Evolutionary conservation across 2,888 invertebrate species (phyloP).

Genomic region (Kryphioiulus occultus): DNA sequence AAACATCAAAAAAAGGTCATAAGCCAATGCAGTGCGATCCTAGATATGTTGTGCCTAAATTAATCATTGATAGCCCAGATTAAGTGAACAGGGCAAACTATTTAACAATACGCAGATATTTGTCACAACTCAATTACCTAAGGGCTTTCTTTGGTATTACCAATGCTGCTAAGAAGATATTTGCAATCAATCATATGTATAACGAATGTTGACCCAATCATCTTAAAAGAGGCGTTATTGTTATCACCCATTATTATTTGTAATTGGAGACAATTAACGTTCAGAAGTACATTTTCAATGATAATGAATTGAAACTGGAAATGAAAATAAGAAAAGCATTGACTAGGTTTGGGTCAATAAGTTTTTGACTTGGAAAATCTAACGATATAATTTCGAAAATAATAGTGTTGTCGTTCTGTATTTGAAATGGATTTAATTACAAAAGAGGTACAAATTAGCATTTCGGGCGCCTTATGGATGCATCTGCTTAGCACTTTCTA

Average conservation of each 20-base stretch:
- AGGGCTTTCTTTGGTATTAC: neutral
- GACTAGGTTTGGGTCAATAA: neutral
- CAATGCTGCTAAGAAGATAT: neutral
- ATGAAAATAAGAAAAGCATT: neutral
- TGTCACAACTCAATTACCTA: neutral
- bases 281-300: neutral
- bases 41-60: slow-evolving; percentile 87
- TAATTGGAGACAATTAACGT: neutral
- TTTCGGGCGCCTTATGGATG: too few relatives aligned
- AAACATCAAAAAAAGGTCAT: slow-evolving; percentile 69
- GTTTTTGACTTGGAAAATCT: too few relatives aligned
- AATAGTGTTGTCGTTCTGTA: too few relatives aligned
- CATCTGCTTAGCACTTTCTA: too few relatives aligned
- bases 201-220: neutral
- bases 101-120: neutral
- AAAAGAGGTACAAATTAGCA: too few relatives aligned
- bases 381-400: too few relatives aligned
- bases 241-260: neutral
- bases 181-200: neutral
- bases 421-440: too few relatives aligned
- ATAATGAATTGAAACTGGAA: neutral
- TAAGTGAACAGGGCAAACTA: slow-evolving; percentile 62
- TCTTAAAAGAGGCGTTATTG: neutral
- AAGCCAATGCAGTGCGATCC: slow-evolving; percentile 79
- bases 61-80: slow-evolving; percentile 91